phyloP scores from a whole-genome alignment of 2,888 invertebrate genomes.

The Microctonus aethiopoides region DNA sequence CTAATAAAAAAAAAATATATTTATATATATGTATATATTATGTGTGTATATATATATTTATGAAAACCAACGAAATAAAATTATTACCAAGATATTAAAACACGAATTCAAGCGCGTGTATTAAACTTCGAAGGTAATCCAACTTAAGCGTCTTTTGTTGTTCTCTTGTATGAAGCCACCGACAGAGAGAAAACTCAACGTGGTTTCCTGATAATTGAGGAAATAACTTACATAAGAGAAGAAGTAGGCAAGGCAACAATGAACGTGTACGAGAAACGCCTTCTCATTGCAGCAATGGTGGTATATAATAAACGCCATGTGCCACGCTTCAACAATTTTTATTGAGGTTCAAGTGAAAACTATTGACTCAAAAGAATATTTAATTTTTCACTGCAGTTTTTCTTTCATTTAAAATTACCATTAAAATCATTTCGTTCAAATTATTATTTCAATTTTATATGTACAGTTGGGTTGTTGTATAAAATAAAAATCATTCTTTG shows the following conservation, averaged over 20 bases:
- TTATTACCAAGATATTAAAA: neutral
- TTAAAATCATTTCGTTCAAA: no score
- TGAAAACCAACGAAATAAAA: neutral
- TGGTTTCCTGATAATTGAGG: slow-evolving; percentile 20
- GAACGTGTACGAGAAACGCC: neutral
- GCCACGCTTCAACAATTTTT: neutral
- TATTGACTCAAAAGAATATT: no score
- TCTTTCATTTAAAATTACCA: no score
- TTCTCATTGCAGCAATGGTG: neutral
- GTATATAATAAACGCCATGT: neutral
- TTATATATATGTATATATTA: no score
- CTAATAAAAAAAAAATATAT: no score
- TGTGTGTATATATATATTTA: neutral
- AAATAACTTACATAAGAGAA: slow-evolving; percentile 15
- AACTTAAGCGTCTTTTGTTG: neutral
- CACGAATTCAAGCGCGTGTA: neutral
- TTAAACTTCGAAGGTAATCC: neutral
- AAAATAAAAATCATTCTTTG: no score
- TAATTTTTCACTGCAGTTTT: no score
- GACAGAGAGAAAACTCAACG: neutral
- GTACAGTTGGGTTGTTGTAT: no score
- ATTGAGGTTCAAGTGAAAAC: no score
- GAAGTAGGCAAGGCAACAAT: neutral
- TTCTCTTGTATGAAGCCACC: neutral
- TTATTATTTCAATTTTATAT: no score